These are phyloP conservation scores for Recurvirostra avosetta DNA, from an alignment of 2,113 vertebrate species.

Conservation along the genomic window DNA sequence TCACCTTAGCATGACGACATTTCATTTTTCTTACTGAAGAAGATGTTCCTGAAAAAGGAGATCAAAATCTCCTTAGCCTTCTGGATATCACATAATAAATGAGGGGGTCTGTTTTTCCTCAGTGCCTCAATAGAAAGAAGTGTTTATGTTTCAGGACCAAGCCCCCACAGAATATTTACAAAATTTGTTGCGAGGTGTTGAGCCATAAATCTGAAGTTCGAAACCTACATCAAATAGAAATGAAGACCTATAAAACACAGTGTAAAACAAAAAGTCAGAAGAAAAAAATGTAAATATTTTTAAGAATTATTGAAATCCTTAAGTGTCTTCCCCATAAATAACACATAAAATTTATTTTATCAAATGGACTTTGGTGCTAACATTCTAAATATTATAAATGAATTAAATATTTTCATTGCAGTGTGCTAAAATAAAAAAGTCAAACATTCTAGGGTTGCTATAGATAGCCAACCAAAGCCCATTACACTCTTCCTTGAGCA, in stretches of 20 bases:
- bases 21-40: conserved; percentile 85
- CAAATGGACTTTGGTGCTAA: conserved; percentile 36
- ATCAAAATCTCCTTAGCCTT: conserved; percentile 77
- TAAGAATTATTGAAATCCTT: conserved; percentile 72
- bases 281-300: conserved; percentile 74
- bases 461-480: neutral
- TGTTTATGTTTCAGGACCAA: conserved; percentile 77
- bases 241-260: conserved; percentile 62
- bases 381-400: conserved; percentile 20
- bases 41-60: conserved; percentile 78
- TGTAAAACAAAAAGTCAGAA: conserved; percentile 72
- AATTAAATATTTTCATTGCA: conserved; percentile 46
- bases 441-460: neutral
- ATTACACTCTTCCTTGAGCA: neutral
- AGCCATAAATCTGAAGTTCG: conserved; percentile 77
- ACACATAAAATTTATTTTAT: conserved; percentile 71
- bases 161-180: conserved; percentile 82
- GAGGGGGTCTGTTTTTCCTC: conserved; percentile 82
- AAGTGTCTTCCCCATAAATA: conserved; percentile 73
- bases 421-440: neutral
- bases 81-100: conserved; percentile 76
- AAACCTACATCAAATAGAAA: conserved; percentile 79
- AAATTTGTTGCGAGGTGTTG: conserved; percentile 82
- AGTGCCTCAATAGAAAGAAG: conserved; percentile 75
- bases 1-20: conserved; percentile 87